Conservation (phyloP, 2,113 vertebrate species). For the Calyptomena viridis region DNA sequence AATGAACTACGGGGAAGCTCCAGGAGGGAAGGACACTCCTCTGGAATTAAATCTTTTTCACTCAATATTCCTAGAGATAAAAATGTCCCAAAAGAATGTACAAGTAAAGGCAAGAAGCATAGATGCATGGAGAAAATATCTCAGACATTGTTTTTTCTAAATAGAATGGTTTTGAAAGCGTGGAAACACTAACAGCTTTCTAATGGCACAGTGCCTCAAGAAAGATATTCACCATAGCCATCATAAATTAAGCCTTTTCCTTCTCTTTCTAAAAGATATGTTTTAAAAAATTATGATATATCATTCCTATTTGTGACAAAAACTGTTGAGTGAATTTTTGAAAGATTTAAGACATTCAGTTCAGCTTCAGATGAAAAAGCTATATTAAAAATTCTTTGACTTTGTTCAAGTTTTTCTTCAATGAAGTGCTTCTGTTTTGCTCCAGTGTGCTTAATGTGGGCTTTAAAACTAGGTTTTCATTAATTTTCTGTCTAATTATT, state of each 20-base stretch:
- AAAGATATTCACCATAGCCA: not conserved
- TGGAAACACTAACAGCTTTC: not conserved
- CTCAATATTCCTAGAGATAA: not conserved
- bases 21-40: not conserved
- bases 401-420: constrained; percentile 14
- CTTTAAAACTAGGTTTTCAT: constrained; percentile 5
- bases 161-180: not conserved
- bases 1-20: not conserved
- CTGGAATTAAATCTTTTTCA: not conserved
- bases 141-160: not conserved
- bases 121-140: not conserved
- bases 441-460: not conserved
- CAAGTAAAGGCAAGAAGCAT: not conserved
- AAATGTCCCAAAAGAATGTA: not conserved
- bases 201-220: not conserved
- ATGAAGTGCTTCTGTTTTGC: not conserved
- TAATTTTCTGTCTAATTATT: not conserved
- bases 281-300: not conserved
- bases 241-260: not conserved
- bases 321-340: not conserved
- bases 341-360: not conserved
- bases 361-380: not conserved
- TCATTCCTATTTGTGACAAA: not conserved
- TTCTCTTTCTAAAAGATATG: not conserved
- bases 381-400: not conserved